Evolutionary conservation across 2,113 vertebrate species (phyloP).

Genomic region (Salvator merianae): DNA sequence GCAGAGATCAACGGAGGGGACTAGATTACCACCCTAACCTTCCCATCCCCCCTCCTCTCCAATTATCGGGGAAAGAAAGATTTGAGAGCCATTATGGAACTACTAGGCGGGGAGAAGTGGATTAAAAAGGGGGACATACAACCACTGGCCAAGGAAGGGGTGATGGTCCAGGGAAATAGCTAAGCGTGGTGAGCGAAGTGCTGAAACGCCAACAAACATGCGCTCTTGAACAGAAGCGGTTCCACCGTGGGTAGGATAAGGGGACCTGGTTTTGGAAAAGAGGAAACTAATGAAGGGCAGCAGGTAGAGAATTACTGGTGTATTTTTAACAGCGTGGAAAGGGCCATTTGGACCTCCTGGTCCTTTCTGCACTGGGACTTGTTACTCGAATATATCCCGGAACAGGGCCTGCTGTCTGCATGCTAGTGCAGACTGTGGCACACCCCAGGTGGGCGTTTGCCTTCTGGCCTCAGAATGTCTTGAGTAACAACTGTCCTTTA

Average conservation of each 20-base stretch:
- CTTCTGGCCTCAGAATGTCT: too few species aligned
- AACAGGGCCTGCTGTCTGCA: too few species aligned
- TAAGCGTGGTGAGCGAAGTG: too few species aligned
- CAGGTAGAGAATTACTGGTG: background rate
- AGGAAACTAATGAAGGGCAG: background rate
- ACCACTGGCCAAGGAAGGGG: slow-evolving; percentile 7
- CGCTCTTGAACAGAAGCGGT: too few species aligned
- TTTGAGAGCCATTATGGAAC: slow-evolving; percentile 69
- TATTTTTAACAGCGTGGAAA: background rate
- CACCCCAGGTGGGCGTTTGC: too few species aligned
- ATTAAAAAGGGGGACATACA: slow-evolving; percentile 48
- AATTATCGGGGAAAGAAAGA: slow-evolving; percentile 67
- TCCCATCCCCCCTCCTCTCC: slow-evolving; percentile 41
- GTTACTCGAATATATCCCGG: background rate
- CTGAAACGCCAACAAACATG: too few species aligned
- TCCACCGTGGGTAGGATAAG: too few species aligned
- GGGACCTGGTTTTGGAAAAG: background rate
- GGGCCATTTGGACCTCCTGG: background rate
- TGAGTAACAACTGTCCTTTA: too few species aligned
- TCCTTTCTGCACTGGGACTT: too few species aligned
- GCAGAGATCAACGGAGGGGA: slow-evolving; percentile 62
- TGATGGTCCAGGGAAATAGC: background rate
- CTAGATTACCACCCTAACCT: slow-evolving; percentile 67
- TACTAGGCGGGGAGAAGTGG: slow-evolving; percentile 62
- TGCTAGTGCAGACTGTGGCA: too few species aligned